A percentile compares a stretch with the other conserved stretches of the same genome.
phyloP scores from a whole-genome alignment of 1,140 invertebrate genomes.

The Hirudo medicinalis region DNA sequence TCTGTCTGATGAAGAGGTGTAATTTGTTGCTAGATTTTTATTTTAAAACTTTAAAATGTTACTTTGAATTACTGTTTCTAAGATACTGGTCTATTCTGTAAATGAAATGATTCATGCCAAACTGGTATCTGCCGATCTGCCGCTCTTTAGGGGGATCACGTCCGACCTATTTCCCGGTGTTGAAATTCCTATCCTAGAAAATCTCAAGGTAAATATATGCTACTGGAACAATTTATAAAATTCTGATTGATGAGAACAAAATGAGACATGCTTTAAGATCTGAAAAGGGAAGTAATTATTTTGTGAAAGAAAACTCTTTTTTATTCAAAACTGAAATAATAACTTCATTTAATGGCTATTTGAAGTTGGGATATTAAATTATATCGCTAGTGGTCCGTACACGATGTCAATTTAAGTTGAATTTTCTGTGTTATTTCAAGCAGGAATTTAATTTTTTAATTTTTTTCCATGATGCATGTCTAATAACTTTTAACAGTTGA shows the following conservation, averaged over 20 bases:
- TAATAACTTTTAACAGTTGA: background rate
- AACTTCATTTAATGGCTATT: no score
- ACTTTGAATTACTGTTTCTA: background rate
- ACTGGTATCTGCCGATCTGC: conserved; percentile 63
- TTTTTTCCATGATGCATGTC: no score
- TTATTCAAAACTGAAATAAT: no score
- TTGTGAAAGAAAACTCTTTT: conserved; percentile 7
- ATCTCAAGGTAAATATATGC: conserved; percentile 44
- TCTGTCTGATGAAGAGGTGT: conserved; percentile 63
- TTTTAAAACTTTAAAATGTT: background rate
- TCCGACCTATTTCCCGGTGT: conserved; percentile 67
- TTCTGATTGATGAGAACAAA: background rate
- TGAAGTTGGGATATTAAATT: no score
- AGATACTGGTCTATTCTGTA: conserved; percentile 54
- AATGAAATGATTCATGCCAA: conserved; percentile 76
- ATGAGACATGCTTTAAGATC: background rate
- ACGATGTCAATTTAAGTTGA: no score
- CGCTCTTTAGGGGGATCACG: conserved; percentile 67
- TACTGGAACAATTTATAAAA: conserved; percentile 1
- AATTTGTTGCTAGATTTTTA: background rate
- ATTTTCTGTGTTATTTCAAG: no score
- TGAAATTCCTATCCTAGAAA: conserved; percentile 55
- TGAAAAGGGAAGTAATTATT: background rate
- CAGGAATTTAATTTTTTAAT: no score
- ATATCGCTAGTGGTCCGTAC: background rate